Percentiles rank a stretch among this genome's conserved stretches.
Evolutionary conservation across 2,888 invertebrate genomes (phyloP).

Genomic region (Orthonychiurus folsomi): DNA sequence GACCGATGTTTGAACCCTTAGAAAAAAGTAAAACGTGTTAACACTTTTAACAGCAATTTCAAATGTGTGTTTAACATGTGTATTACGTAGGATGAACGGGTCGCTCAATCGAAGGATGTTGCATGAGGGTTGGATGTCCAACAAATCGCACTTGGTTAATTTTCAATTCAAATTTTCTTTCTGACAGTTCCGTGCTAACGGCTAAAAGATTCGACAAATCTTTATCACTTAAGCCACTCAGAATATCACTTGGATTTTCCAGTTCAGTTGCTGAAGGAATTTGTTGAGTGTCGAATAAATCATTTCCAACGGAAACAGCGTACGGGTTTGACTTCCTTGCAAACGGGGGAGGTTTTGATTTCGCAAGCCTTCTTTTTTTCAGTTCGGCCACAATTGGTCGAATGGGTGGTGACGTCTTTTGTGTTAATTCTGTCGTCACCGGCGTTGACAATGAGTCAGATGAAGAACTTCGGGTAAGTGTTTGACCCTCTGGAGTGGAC

Average conservation of each 20-base stretch:
- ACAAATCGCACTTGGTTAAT: slow-evolving; percentile 86
- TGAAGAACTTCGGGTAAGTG: no score
- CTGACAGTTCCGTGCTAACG: slow-evolving; percentile 80
- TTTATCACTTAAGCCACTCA: slow-evolving; percentile 34
- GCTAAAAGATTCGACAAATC: slow-evolving; percentile 80
- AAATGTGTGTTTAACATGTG: background rate
- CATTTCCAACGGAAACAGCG: slow-evolving; percentile 23
- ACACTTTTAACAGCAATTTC: background rate
- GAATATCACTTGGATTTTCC: background rate
- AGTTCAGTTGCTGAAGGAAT: background rate
- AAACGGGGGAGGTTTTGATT: slow-evolving; percentile 18
- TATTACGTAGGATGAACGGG: slow-evolving; percentile 29
- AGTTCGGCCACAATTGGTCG: background rate
- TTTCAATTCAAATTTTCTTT: slow-evolving; percentile 47
- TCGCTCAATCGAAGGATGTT: slow-evolving; percentile 41
- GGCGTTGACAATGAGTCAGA: background rate
- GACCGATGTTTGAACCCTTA: slow-evolving; percentile 35
- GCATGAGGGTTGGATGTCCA: slow-evolving; percentile 78
- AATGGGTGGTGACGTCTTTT: background rate
- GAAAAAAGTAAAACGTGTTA: slow-evolving; percentile 8
- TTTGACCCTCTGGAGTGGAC: background rate
- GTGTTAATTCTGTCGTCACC: no score
- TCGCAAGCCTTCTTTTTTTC: background rate
- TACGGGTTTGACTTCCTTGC: slow-evolving; percentile 30
- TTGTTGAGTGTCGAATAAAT: slow-evolving; percentile 16